Base-by-base conservation (phyloP, 2,113 vertebrate genomes). In the Thalassoma bifasciatum region DNA sequence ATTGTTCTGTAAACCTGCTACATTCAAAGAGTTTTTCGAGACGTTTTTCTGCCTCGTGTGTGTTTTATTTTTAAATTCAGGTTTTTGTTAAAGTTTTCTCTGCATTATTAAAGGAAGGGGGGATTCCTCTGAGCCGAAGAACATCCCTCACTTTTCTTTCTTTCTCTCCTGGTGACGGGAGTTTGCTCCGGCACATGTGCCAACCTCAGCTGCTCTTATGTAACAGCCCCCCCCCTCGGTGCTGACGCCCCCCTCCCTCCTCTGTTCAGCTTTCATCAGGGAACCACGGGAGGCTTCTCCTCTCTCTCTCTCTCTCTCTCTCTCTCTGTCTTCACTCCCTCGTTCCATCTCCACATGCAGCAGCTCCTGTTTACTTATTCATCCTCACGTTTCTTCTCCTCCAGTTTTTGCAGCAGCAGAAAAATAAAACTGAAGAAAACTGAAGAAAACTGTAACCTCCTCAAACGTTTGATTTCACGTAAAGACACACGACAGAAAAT, bases 191-290 rank as follows among this genome's bases (percentile, higher is more conserved):
- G 47, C 69, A 66, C 82, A 80, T 70, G 77, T 68, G 56, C 61
- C 61, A 67, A 46, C 57, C 63, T 62, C 84, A 78, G 85, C 77
- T 78, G 74, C 75, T 22, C 63, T 92, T 89, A 88, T 53, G 65
- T n/a, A 90, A 90, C 40, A 42, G 0, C 58, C 19, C 57, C 34
- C 50, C 67, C 46, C n/a, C n/a, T n/a, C n/a, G n/a, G n/a, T n/a
- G n/a, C n/a, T n/a, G n/a, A n/a, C n/a, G n/a, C n/a, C n/a, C 42
- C 24, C 1, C 7, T 12, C 44, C 46, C 6, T 30, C 30, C 56
- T 16, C 59, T 62, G 14, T 60, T 65, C 17, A 60, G 66, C 77
- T 62, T 71, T 46, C 65, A 78, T 81, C 60, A 58, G 79, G 59
- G 23, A 71, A 58, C 51, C 30, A 72, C n/a, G 66, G 68, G 77